These are phyloP conservation scores for Cydia amplana DNA, from an alignment of 1,140 invertebrate species.

Conservation along the genomic window DNA sequence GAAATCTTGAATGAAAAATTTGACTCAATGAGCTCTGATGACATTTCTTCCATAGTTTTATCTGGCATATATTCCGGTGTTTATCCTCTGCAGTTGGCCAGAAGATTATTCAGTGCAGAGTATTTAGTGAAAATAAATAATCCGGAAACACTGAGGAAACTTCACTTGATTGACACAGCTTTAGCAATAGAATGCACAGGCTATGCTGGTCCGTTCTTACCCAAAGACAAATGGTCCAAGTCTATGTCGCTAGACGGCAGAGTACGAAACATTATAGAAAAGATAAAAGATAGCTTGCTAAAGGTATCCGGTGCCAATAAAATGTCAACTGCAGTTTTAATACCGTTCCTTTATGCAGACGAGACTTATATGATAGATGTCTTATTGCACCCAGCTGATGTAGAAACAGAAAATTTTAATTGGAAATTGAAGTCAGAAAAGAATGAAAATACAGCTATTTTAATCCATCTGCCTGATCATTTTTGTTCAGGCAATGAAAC, in stretches of 20 bases:
- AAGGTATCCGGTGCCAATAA: conserved; percentile 66
- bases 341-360: conserved; percentile 80
- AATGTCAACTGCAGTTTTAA: conserved; percentile 75
- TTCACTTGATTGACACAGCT: conserved; percentile 83
- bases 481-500: conserved; percentile 80
- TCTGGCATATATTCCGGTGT: conserved; percentile 84
- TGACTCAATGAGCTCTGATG: conserved; percentile 80
- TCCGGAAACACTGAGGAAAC: conserved; percentile 69
- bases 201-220: conserved; percentile 82
- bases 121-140: conserved; percentile 82
- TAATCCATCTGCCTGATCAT: conserved; percentile 85
- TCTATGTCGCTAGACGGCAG: conserved; percentile 78
- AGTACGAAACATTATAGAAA: conserved; percentile 78
- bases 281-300: conserved; percentile 73
- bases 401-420: conserved; percentile 63
- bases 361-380: conserved; percentile 83
- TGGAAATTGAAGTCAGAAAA: conserved; percentile 66
- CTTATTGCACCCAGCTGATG: conserved; percentile 79
- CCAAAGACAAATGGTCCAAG: conserved; percentile 76
- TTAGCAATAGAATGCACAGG: conserved; percentile 83
- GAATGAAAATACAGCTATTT: conserved; percentile 78
- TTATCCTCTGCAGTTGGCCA: conserved; percentile 83
- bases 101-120: conserved; percentile 82
- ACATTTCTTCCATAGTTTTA: conserved; percentile 82
- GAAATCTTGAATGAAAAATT: conserved; percentile 81